These are phyloP conservation scores for Patiria miniata DNA, from an alignment of 35 echinoderm and acorn worm genomes.

Conservation along the genomic window DNA sequence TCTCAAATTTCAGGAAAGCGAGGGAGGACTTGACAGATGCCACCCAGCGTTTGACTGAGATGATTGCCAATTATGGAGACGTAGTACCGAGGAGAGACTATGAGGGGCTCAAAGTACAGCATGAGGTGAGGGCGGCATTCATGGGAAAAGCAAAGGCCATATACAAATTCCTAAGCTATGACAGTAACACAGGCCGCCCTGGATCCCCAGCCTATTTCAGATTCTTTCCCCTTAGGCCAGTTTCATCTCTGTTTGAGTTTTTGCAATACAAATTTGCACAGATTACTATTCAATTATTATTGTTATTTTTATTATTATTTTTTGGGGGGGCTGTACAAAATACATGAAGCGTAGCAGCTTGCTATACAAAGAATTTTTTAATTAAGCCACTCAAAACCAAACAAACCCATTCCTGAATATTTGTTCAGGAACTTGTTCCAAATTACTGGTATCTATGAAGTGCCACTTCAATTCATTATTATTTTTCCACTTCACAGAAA, in stretches of 20 bases:
- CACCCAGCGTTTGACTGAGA: constrained; percentile 80
- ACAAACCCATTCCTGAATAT: no score
- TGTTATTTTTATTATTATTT: no score
- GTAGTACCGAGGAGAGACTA: constrained; percentile 97
- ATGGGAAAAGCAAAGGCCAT: no score
- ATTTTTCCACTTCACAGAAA: constrained; percentile 46
- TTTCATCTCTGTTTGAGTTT: not conserved
- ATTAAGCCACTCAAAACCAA: no score
- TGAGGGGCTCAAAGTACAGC: constrained; percentile 82
- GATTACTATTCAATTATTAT: no score
- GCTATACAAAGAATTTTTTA: no score
- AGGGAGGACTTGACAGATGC: constrained; percentile 90
- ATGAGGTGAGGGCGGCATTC: constrained; percentile 61
- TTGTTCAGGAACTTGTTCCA: no score
- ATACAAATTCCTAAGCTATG: no score
- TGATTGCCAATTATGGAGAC: constrained; percentile 99
- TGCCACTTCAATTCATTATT: no score
- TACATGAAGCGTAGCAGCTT: no score
- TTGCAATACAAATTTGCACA: not conserved
- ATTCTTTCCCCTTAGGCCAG: not conserved
- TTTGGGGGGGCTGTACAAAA: no score
- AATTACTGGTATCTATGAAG: no score
- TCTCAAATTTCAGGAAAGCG: constrained; percentile 62
- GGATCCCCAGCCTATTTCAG: not conserved
- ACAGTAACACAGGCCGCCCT: not conserved